These are phyloP conservation scores for Drosophila neoperkinsi DNA, from an alignment of 2,888 invertebrate genomes.

Conservation along the genomic window DNA sequence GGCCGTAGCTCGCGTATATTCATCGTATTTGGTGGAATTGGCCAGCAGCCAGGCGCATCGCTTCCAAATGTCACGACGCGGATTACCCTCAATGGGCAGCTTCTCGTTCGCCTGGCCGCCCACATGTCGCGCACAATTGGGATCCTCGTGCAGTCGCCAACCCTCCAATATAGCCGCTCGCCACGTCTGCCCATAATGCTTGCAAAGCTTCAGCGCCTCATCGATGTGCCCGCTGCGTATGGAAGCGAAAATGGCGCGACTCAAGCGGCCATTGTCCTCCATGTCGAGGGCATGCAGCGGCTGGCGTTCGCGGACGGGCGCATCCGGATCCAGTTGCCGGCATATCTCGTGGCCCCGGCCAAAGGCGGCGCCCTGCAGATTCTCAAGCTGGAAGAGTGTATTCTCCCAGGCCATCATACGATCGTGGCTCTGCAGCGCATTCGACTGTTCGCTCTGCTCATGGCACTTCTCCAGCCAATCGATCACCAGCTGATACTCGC, in stretches of 20 bases:
- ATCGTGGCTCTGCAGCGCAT: slow-evolving; percentile 90
- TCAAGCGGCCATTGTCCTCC: slow-evolving; percentile 90
- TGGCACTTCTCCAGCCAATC: slow-evolving; percentile 97
- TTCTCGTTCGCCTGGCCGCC: slow-evolving; percentile 80
- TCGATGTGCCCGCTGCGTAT: slow-evolving; percentile 94
- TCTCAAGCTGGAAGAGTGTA: slow-evolving; percentile 91
- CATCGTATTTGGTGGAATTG: slow-evolving; percentile 86
- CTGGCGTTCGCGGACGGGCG: slow-evolving; percentile 91
- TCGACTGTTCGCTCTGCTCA: slow-evolving; percentile 86
- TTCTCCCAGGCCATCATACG: slow-evolving; percentile 95
- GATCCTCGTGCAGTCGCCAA: slow-evolving; percentile 95
- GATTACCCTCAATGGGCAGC: slow-evolving; percentile 91
- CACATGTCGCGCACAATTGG: slow-evolving; percentile 88
- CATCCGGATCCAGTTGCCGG: slow-evolving; percentile 94
- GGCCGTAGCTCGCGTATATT: slow-evolving; percentile 89
- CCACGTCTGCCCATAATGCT: slow-evolving; percentile 96
- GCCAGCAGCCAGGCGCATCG: slow-evolving; percentile 89
- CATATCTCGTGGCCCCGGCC: slow-evolving; percentile 87
- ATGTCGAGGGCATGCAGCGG: slow-evolving; percentile 94
- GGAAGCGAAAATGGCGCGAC: slow-evolving; percentile 88
- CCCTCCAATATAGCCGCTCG: slow-evolving; percentile 95
- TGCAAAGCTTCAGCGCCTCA: slow-evolving; percentile 93
- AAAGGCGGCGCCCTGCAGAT: slow-evolving; percentile 87
- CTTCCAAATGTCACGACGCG: slow-evolving; percentile 92
- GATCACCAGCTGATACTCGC: slow-evolving; percentile 93